Conservation (phyloP, 2,888 invertebrate genomes). For the Pogonocherus hispidulus region DNA sequence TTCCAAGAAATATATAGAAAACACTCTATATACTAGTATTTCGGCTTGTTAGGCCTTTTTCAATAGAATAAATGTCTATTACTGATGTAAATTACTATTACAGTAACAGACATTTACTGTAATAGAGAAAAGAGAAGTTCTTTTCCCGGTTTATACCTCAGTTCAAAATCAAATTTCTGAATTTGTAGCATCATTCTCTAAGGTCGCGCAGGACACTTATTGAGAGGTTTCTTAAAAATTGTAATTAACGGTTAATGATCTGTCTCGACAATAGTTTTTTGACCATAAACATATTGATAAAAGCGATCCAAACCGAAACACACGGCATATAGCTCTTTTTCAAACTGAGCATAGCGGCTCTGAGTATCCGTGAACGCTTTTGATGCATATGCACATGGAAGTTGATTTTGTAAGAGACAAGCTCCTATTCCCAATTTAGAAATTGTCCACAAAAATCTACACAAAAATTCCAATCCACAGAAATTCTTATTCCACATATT, state of each 20-base stretch:
- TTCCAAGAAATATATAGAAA: no score
- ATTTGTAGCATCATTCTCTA: slow-evolving; percentile 42
- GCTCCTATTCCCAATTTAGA: slow-evolving; percentile 53
- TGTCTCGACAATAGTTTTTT: slow-evolving; percentile 30
- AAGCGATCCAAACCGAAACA: not conserved
- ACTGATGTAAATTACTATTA: no score
- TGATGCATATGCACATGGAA: slow-evolving; percentile 53
- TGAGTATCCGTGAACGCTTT: slow-evolving; percentile 53
- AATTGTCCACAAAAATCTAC: no score
- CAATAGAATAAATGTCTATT: no score
- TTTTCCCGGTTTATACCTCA: slow-evolving; percentile 44
- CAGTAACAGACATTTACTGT: no score
- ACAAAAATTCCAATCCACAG: slow-evolving; percentile 54
- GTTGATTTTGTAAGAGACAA: slow-evolving; percentile 50
- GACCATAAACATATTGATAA: slow-evolving; percentile 44
- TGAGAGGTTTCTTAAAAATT: slow-evolving; percentile 39
- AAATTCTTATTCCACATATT: slow-evolving; percentile 42
- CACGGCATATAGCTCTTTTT: not conserved
- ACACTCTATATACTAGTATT: no score
- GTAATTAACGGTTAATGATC: slow-evolving; percentile 40
- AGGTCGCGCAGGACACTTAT: slow-evolving; percentile 34
- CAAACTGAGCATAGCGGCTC: not conserved
- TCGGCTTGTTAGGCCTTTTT: no score
- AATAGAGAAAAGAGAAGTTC: no score
- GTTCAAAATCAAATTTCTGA: slow-evolving; percentile 34